A percentile compares a stretch with the other conserved stretches of the same genome.
Evolutionary conservation across 2,888 invertebrate genomes (phyloP).

Genomic region (Diabrotica balteata): DNA sequence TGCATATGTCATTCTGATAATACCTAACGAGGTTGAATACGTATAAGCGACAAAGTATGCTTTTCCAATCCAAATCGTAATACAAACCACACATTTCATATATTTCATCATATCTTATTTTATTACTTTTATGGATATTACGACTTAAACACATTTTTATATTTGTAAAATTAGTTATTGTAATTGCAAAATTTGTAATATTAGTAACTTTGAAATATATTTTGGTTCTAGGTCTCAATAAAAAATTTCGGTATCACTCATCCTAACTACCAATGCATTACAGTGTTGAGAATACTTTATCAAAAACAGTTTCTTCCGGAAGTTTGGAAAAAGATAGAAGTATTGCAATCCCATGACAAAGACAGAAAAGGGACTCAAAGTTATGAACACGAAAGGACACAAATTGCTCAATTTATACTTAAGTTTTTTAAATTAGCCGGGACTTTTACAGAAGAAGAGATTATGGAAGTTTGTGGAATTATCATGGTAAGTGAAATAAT

Average conservation of each 20-base stretch:
- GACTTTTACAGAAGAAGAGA: constrained; percentile 73
- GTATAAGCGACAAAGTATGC: too few species aligned
- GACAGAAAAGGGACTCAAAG: constrained; percentile 66
- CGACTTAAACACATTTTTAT: too few species aligned
- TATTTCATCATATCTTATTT: too few species aligned
- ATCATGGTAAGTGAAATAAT: constrained; percentile 67
- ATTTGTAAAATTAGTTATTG: too few species aligned
- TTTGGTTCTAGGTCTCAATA: constrained; percentile 66
- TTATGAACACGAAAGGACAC: constrained; percentile 60
- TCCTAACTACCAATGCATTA: constrained; percentile 79
- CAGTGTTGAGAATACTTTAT: constrained; percentile 74
- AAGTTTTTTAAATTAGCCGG: constrained; percentile 73
- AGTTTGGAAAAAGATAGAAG: constrained; percentile 69
- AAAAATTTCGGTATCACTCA: constrained; percentile 72
- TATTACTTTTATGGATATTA: too few species aligned
- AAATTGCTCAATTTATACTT: constrained; percentile 68
- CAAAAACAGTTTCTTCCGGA: constrained; percentile 69
- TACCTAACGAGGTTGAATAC: too few species aligned
- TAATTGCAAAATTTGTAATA: not conserved
- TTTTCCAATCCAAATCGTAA: too few species aligned
- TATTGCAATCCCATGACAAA: constrained; percentile 72
- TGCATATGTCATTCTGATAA: too few species aligned
- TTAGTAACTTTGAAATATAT: not conserved
- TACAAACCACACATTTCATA: too few species aligned
- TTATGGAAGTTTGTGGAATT: constrained; percentile 77